These are phyloP conservation scores for Bujurquina vittata DNA, from an alignment of 2,113 vertebrate genomes.

Conservation along the genomic window DNA sequence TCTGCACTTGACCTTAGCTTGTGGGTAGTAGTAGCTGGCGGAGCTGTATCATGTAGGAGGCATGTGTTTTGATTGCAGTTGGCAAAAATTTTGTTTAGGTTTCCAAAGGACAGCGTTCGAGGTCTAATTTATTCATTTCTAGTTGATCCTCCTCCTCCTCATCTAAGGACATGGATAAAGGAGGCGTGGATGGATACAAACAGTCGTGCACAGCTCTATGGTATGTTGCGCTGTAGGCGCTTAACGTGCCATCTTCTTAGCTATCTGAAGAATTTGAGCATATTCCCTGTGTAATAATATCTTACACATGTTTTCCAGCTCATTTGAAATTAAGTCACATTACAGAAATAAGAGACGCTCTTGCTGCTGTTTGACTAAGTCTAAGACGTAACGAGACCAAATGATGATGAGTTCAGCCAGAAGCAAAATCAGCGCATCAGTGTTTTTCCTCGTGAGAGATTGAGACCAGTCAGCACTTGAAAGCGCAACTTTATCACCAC, in stretches of 20 bases:
- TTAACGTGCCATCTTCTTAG: not conserved
- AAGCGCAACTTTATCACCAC: not conserved
- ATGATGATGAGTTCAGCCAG: not conserved
- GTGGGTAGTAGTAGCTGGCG: not conserved
- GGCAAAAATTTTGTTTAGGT: constrained; percentile 6
- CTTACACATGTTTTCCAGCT: not conserved
- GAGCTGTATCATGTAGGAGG: constrained; percentile 10
- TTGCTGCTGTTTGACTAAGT: not conserved
- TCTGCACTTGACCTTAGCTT: constrained; percentile 16
- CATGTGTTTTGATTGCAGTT: constrained; percentile 21
- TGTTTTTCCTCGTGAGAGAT: not conserved
- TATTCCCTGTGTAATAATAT: not conserved
- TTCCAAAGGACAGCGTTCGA: not conserved
- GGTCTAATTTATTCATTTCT: constrained; percentile 28
- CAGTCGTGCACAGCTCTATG: not conserved
- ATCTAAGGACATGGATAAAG: not conserved
- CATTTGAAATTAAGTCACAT: not conserved
- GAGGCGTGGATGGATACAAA: not conserved
- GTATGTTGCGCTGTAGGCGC: not conserved
- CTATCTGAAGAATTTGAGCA: constrained; percentile 8
- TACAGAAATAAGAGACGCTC: not conserved
- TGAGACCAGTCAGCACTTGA: not conserved
- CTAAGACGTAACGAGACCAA: not conserved
- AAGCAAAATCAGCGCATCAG: not conserved
- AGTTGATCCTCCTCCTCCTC: not conserved